Conservation (phyloP, 2,113 vertebrate species). For the Microcebus jonahi region DNA sequence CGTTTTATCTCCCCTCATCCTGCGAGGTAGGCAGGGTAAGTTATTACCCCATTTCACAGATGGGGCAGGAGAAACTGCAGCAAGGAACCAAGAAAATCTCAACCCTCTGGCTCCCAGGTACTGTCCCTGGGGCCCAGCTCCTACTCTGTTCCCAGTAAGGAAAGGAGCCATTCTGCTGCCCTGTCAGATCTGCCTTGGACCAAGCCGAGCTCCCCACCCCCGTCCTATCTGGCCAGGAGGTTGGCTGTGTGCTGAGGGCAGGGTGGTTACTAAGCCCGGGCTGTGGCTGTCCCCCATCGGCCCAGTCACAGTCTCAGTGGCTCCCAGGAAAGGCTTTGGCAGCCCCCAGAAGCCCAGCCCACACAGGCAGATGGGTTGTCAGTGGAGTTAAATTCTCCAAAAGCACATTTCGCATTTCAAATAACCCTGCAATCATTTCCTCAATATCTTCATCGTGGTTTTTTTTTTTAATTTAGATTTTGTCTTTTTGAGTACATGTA, state of each 20-base stretch:
- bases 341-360: background rate
- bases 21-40: background rate
- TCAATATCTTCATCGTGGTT: background rate
- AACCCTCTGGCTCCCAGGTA: background rate
- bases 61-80: background rate
- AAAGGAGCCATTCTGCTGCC: background rate
- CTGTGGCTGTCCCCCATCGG: accelerated
- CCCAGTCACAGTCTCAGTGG: background rate
- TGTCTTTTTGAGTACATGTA: background rate
- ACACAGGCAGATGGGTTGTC: background rate
- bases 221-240: too few species aligned
- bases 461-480: background rate
- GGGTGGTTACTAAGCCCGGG: background rate
- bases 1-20: background rate
- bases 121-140: background rate
- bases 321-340: background rate
- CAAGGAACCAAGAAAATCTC: background rate
- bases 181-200: background rate
- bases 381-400: background rate
- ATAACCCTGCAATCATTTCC: background rate
- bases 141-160: background rate
- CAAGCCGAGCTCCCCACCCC: accelerated
- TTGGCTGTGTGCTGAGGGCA: background rate
- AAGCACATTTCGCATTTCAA: background rate
- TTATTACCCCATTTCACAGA: background rate